These are phyloP conservation scores for Scotopteryx bipunctaria DNA, from an alignment of 2,888 invertebrate genomes.

Conservation along the genomic window DNA sequence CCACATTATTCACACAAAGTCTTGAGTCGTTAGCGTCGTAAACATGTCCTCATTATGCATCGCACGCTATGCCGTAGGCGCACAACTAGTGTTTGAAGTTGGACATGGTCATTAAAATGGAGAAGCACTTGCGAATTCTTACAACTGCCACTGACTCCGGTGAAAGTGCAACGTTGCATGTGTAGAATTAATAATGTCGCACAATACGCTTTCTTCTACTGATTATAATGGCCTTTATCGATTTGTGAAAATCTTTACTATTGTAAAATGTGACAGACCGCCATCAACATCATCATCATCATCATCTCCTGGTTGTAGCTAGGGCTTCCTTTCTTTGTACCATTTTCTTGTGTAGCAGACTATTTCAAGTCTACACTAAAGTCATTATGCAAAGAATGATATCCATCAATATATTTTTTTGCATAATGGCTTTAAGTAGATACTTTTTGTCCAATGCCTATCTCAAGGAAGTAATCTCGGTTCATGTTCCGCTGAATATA, in stretches of 20 bases:
- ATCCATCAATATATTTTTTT: too few relatives aligned
- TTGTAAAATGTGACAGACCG: too few relatives aligned
- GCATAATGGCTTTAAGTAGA: too few relatives aligned
- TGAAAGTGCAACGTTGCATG: slow-evolving; percentile 34
- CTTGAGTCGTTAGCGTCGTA: slow-evolving; percentile 1
- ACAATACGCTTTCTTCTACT: slow-evolving; percentile 18
- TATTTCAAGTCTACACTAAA: too few relatives aligned
- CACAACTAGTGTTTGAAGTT: slow-evolving; percentile 14
- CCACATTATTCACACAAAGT: not conserved
- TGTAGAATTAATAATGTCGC: slow-evolving; percentile 32
- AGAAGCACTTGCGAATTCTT: slow-evolving; percentile 22
- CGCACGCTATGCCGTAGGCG: slow-evolving; percentile 8
- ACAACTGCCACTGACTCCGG: slow-evolving; percentile 22
- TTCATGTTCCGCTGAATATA: too few relatives aligned
- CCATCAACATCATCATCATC: too few relatives aligned
- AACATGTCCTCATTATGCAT: slow-evolving; percentile 15
- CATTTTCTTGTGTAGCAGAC: too few relatives aligned
- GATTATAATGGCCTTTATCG: slow-evolving; percentile 1
- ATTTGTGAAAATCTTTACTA: not conserved
- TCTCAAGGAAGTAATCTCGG: too few relatives aligned
- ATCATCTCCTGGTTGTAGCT: too few relatives aligned
- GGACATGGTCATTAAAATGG: slow-evolving; percentile 29
- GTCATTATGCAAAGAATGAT: too few relatives aligned
- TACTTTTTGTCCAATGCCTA: too few relatives aligned
- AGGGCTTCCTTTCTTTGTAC: too few relatives aligned